phyloP scores from a whole-genome alignment of 92 coral and sea anemone genomes.

The Parazoanthus darwini region DNA sequence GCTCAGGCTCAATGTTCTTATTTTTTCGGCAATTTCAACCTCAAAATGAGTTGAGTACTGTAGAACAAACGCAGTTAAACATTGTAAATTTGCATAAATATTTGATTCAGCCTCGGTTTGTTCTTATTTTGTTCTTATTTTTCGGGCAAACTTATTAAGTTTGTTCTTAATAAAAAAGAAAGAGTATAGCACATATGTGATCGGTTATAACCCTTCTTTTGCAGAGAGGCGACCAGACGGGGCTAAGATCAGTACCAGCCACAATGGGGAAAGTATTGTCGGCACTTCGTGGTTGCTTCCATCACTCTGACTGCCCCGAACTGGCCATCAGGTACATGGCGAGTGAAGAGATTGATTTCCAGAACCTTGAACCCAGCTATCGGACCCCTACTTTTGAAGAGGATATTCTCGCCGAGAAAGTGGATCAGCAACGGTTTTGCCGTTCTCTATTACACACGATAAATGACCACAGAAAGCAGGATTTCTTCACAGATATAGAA shows the following conservation, averaged over 20 bases:
- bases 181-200: neutral
- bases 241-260: neutral
- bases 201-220: neutral
- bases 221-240: neutral
- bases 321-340: slow-evolving; percentile 39
- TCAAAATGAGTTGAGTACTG: too few relatives aligned
- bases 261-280: slow-evolving; percentile 40
- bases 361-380: slow-evolving; percentile 37
- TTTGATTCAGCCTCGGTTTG: too few relatives aligned
- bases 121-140: too few relatives aligned
- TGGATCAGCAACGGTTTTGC: slow-evolving; percentile 33
- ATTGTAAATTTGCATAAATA: too few relatives aligned
- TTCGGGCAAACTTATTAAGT: too few relatives aligned
- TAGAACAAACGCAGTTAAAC: too few relatives aligned
- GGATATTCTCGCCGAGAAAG: slow-evolving; percentile 32
- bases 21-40: too few relatives aligned
- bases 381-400: slow-evolving; percentile 27
- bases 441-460: slow-evolving; percentile 1
- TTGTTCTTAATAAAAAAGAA: too few relatives aligned
- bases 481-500: slow-evolving; percentile 48
- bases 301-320: slow-evolving; percentile 26
- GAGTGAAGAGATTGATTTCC: slow-evolving; percentile 40
- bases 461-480: slow-evolving; percentile 26
- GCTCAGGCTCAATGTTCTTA: too few relatives aligned
- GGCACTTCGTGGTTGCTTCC: slow-evolving; percentile 29